These are phyloP conservation scores for Gila orcuttii DNA, from an alignment of 2,113 vertebrate genomes.

Conservation along the genomic window DNA sequence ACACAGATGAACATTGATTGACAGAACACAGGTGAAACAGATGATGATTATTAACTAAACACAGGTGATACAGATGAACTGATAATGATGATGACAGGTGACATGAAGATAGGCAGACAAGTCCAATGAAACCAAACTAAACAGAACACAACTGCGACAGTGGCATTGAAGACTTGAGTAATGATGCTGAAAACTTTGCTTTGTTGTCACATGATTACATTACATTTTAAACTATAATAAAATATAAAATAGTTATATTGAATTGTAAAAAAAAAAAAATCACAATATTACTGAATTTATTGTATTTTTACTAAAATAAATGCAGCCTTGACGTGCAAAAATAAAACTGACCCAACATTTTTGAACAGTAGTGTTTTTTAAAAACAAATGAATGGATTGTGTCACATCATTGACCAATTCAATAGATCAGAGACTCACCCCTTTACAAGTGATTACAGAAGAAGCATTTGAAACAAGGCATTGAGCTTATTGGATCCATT, in stretches of 20 bases:
- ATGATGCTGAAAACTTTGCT: no score
- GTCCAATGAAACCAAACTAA: no score
- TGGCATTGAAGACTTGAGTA: no score
- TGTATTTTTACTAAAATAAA: background rate
- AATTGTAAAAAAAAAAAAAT: background rate
- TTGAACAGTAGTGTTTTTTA: background rate
- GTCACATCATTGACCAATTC: background rate
- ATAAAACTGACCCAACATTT: background rate
- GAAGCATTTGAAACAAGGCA: background rate
- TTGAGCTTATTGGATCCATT: background rate
- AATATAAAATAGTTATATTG: background rate
- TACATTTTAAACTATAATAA: background rate
- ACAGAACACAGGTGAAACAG: no score
- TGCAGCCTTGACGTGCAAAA: background rate
- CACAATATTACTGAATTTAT: background rate
- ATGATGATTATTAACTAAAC: no score
- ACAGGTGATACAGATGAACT: no score
- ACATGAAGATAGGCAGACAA: no score
- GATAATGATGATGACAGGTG: no score
- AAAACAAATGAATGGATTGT: background rate
- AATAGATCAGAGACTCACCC: background rate
- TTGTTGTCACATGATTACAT: background rate
- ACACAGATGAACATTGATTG: no score
- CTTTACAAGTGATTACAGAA: background rate
- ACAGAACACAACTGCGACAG: no score